Percentiles rank a stretch among this genome's conserved stretches.
phyloP scores from a whole-genome alignment of 2,113 vertebrate genomes.

The Siphamia tubifer region DNA sequence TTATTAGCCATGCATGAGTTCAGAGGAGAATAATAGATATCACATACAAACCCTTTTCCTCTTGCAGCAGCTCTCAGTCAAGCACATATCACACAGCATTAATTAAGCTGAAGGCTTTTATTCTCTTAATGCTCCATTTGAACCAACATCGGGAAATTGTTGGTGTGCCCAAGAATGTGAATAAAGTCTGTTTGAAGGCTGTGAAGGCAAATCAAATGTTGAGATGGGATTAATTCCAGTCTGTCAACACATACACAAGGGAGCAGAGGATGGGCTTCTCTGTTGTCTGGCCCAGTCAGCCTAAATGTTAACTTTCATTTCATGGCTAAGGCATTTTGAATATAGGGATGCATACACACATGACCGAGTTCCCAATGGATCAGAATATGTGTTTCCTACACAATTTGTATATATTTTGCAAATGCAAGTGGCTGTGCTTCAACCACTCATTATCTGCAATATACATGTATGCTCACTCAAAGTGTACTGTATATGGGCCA shows the following conservation, averaged over 20 bases:
- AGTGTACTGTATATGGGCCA: too few species aligned
- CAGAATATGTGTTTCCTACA: conserved; percentile 20
- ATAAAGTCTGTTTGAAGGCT: conserved; percentile 42
- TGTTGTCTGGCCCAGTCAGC: conserved; percentile 12
- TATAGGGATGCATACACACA: neutral
- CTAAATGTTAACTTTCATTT: conserved; percentile 7
- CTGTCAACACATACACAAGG: conserved; percentile 11
- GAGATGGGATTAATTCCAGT: conserved; percentile 17
- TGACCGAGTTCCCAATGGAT: too few species aligned
- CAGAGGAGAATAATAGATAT: conserved; percentile 63
- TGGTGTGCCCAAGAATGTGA: conserved; percentile 20
- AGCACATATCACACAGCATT: conserved; percentile 51
- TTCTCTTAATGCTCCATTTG: conserved; percentile 53
- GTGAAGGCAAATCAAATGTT: conserved; percentile 17
- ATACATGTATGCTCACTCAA: neutral
- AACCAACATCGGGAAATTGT: conserved; percentile 41
- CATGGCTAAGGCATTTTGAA: neutral
- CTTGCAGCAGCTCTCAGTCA: conserved; percentile 41
- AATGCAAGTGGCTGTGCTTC: neutral
- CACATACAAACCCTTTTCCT: conserved; percentile 48
- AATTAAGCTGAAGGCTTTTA: conserved; percentile 59
- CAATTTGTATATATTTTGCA: too few species aligned
- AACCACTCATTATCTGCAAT: neutral
- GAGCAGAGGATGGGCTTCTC: neutral
- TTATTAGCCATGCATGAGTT: conserved; percentile 63